phyloP scores from a whole-genome alignment of 2,113 vertebrate species.

The Pseudorectes ferrugineus region DNA sequence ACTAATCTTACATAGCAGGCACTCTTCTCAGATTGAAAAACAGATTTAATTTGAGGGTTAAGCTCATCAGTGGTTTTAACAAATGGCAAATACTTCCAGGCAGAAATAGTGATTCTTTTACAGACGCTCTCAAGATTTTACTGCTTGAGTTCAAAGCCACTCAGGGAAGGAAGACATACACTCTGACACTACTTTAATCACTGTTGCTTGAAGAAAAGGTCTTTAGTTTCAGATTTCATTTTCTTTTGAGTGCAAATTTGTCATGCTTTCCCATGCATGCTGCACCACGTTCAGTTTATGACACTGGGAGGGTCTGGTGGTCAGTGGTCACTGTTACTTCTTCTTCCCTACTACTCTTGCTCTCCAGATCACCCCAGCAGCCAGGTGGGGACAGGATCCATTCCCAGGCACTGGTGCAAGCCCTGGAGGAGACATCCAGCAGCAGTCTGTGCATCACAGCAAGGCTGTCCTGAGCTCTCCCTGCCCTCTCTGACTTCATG shows the following conservation, averaged over 20 bases:
- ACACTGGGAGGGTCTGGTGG: not conserved
- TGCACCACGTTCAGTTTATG: not conserved
- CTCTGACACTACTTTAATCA: not conserved
- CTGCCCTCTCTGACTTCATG: not conserved
- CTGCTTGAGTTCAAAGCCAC: not conserved
- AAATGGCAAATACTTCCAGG: not conserved
- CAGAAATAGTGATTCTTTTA: not conserved
- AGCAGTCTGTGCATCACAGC: not conserved
- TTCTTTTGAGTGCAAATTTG: not conserved
- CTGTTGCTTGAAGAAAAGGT: not conserved
- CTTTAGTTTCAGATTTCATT: not conserved
- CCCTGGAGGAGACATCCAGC: not conserved
- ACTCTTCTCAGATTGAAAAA: not conserved
- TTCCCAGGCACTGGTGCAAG: not conserved
- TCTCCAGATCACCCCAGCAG: not conserved
- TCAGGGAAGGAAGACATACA: not conserved
- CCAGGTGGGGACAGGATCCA: not conserved
- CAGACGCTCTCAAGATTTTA: not conserved
- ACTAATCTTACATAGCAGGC: not conserved
- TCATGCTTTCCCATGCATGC: not conserved
- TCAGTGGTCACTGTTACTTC: not conserved
- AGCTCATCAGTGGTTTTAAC: not conserved
- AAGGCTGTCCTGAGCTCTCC: not conserved
- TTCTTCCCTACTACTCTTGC: not conserved
- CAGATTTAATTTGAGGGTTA: not conserved